Base-by-base conservation (phyloP, 2,888 invertebrate species). In the Nysson spinosus region DNA sequence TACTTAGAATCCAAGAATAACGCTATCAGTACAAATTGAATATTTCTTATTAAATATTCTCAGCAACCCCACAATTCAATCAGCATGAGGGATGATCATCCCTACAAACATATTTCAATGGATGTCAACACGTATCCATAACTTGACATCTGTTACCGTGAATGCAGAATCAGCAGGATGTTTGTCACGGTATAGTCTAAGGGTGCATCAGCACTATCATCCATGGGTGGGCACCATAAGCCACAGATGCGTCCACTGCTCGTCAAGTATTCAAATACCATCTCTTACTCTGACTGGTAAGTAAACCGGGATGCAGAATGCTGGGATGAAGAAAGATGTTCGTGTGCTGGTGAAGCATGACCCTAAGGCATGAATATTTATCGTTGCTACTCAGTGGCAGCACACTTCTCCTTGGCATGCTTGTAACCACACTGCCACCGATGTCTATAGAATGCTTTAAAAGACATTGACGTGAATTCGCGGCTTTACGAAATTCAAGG, bases 341-440 rank as follows among this genome's bases (percentile, higher is more conserved):
- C 56, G 28, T 44, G n/a, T 28, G 50, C 24, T 46, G 34, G 40
- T 40, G 57, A 67, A 30, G 54, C 55, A 63, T 47, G 58, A 56
- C 69, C 19, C 52, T 14, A 26, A 39, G 39, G 58, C 68, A 77
- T 77, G 77, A 78, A 77, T 77, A 77, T 77, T 68, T 74, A 77
- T 74, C 74, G 52, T 37, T 44, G 40, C 55, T 51, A 65, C 61
- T 70, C 74, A 70, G 60, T 66, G 57, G 46, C 64, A 60, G 56
- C 32, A 40, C 50, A 28, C 55, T 71, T 66, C 68, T 62, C 73
- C 47, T 50, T 63, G 57, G 44, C 42, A 56, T 40, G 34, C 58
- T 49, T 37, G 39, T 52, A 52, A 50, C 51, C 55, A 42, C 47
- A 50, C 42, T 43, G 66, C 14, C 24, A 35, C 50, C n/a, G 17